Conservation (phyloP, 2,797 vertebrate species). For the Esox masquinongy region DNA sequence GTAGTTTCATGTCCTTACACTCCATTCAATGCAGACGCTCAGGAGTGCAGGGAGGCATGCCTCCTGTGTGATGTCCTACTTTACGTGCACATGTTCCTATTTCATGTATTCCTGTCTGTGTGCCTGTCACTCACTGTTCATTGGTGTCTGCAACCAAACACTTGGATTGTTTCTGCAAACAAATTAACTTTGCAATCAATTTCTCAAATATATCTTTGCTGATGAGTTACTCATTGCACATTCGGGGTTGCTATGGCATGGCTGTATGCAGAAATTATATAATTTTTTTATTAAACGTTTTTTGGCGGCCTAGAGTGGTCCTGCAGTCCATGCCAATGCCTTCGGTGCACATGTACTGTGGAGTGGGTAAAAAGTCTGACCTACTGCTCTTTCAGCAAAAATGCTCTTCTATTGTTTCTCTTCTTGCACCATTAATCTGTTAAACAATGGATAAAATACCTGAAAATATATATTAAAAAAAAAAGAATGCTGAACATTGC, state of each 20-base stretch:
- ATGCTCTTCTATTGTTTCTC: too few species aligned
- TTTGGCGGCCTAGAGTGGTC: too few species aligned
- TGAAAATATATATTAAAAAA: background rate
- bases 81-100: conserved; percentile 21
- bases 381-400: too few species aligned
- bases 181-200: conserved; percentile 28
- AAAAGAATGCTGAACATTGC: background rate
- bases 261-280: background rate
- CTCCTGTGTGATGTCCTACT: conserved; percentile 17
- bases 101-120: conserved; percentile 39
- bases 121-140: conserved; percentile 12
- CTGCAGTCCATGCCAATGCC: too few species aligned
- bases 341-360: too few species aligned
- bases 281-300: background rate
- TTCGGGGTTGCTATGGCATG: background rate
- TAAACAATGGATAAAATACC: too few species aligned
- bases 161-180: conserved; percentile 32
- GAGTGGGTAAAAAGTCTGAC: too few species aligned
- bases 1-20: conserved; percentile 37
- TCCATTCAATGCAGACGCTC: conserved; percentile 28
- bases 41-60: conserved; percentile 4
- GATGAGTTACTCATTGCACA: background rate
- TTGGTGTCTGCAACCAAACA: background rate
- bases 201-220: background rate
- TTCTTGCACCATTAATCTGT: too few species aligned